These are phyloP conservation scores for Pedetes capensis DNA, from an alignment of 2,113 vertebrate genomes.

Conservation along the genomic window DNA sequence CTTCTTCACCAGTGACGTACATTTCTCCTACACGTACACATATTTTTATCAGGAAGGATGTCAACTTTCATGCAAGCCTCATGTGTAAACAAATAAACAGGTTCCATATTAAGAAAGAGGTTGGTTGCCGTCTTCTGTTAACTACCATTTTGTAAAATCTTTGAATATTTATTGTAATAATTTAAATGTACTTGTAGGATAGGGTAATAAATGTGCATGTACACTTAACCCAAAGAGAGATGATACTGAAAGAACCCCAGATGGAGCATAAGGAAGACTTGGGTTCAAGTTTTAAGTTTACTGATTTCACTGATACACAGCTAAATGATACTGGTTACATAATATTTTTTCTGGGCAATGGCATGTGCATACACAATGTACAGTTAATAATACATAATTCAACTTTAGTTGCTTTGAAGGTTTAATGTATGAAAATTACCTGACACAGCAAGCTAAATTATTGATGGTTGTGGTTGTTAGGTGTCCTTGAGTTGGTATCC, in stretches of 20 bases:
- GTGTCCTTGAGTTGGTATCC: too few species aligned
- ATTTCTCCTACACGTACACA: background rate
- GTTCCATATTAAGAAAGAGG: background rate
- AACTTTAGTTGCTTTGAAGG: background rate
- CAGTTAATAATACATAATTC: background rate
- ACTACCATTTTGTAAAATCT: background rate
- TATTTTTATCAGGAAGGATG: background rate
- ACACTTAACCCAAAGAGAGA: background rate
- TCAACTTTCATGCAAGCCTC: background rate
- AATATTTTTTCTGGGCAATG: background rate
- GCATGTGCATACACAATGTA: background rate
- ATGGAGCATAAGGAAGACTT: background rate
- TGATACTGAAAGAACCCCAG: background rate
- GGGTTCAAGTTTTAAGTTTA: background rate
- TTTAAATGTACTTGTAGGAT: background rate
- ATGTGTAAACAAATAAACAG: conserved; percentile 2
- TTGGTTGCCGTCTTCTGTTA: background rate
- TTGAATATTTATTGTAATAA: background rate
- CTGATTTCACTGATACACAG: background rate
- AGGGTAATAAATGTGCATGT: background rate
- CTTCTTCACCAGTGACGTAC: background rate
- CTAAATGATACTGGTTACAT: background rate
- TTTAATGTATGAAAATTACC: background rate
- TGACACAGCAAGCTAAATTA: background rate
- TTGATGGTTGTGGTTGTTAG: too few species aligned